Base-by-base conservation (phyloP, 2,888 invertebrate genomes). In the Chrysodeixis includens region DNA sequence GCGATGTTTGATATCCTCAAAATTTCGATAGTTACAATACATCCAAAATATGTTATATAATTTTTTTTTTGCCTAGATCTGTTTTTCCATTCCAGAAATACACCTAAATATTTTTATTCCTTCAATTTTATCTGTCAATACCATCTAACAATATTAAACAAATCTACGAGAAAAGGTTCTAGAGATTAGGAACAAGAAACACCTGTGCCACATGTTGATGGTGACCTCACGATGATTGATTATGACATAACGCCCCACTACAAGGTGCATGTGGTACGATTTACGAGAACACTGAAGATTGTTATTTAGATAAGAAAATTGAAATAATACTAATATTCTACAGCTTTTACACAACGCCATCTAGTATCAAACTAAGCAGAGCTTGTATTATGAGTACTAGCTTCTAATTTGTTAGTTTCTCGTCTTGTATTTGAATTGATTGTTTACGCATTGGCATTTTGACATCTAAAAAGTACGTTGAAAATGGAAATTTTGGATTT, bases 201-300 rank as follows among this genome's bases (percentile, higher is more conserved):
- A 86, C 84, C 84, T 85, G 86, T 69, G 67, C 71, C 73, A 62
- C 56, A 51, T 66, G 62, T 74, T 66, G 65, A 66, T 71, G 72
- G 77, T 86, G 90, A 87, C 90, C 90, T 92, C 88, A 85, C 74
- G 68, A 87, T 93, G 93, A 93, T 93, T 87, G 93, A 93, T 93
- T 85, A 88, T 87, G 92, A 92, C 90, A 90, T 90, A 89, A 86
- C 80, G 82, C 81, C 58, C 79, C 82, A 77, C 83, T 79, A 83
- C 81, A 70, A 53, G 66, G 68, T 67, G 58, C 69, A 65, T 69
- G 69, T 57, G 62, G 59, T 66, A 78, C 80, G 75, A 84, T 88
- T 86, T 86, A 86, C 83, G 81, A 79, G 72, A 78, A 73, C 77
- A 84, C 82, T 77, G 80, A 82, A 91, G 90, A 90, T 90, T 83